Evolutionary conservation across 2,888 invertebrate species (phyloP).

Genomic region (Sarcophaga subvicina): DNA sequence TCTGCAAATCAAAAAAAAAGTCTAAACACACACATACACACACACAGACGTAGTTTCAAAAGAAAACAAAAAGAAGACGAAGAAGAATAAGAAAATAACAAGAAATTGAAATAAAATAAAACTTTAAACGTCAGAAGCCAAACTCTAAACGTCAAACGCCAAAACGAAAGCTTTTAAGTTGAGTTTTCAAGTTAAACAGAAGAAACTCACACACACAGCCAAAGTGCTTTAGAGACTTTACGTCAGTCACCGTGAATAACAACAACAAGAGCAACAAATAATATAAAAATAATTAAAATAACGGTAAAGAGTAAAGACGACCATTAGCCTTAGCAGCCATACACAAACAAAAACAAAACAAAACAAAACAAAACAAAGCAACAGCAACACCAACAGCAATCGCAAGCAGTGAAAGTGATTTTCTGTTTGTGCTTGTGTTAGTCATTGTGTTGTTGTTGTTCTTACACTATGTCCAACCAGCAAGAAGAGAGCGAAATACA

Average conservation of each 20-base stretch:
- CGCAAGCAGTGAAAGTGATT: not conserved
- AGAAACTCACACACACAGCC: constrained; percentile 13
- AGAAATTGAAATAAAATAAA: not conserved
- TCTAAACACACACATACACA: too few species aligned
- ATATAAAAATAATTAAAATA: constrained; percentile 1
- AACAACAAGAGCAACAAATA: not conserved
- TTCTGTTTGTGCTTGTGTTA: not conserved
- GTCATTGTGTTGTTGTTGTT: constrained; percentile 20
- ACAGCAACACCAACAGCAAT: not conserved
- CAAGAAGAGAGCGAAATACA: constrained; percentile 63
- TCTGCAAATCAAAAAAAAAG: constrained; percentile 12
- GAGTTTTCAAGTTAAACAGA: constrained; percentile 47
- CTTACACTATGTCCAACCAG: constrained; percentile 66
- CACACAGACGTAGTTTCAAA: too few species aligned
- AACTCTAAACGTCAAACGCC: constrained; percentile 3
- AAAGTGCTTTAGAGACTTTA: not conserved
- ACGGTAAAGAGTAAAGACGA: not conserved
- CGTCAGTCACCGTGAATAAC: not conserved
- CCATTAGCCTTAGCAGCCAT: not conserved
- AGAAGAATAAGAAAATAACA: not conserved
- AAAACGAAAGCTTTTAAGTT: constrained; percentile 57
- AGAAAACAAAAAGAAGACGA: constrained; percentile 1
- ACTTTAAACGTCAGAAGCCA: constrained; percentile 22
- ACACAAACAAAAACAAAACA: too few species aligned
- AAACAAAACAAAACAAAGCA: too few species aligned